Conservation (phyloP, 2,888 invertebrate species). For the Eumacrocentrus americanus region DNA sequence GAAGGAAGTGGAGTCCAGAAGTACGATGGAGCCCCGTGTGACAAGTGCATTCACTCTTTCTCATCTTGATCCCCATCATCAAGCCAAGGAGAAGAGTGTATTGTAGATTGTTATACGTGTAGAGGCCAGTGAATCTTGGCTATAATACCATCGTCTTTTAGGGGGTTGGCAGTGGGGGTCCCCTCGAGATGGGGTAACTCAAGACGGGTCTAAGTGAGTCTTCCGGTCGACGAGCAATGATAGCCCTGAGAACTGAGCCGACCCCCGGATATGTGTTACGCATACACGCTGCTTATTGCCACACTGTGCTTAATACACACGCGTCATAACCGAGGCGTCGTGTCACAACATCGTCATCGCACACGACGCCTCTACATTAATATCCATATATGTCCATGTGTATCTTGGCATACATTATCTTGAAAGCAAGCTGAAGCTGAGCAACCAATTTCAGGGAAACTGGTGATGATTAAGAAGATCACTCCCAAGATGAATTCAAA, state of each 20-base stretch:
- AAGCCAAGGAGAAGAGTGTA: not conserved
- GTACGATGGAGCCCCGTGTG: not conserved
- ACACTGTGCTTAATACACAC: constrained; percentile 31
- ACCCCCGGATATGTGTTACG: constrained; percentile 59
- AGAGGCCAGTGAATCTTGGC: not conserved
- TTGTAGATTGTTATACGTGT: no score
- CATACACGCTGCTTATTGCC: constrained; percentile 48
- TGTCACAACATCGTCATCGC: constrained; percentile 55
- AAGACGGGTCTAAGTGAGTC: constrained; percentile 63
- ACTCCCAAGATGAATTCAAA: not conserved
- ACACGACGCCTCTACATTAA: constrained; percentile 27
- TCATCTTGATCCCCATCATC: not conserved
- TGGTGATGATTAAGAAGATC: not conserved
- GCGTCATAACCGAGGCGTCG: constrained; percentile 34
- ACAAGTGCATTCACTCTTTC: not conserved
- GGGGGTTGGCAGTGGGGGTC: no score
- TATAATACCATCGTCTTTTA: not conserved
- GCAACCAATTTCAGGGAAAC: no score
- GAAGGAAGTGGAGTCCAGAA: not conserved
- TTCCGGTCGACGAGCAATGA: constrained; percentile 61
- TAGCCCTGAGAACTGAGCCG: constrained; percentile 62
- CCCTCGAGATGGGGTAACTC: constrained; percentile 56
- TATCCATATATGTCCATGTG: not conserved
- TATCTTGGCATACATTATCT: not conserved
- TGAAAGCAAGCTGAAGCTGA: no score